Conservation (phyloP, 2,888 invertebrate genomes). For the Incurvaria masculella region DNA sequence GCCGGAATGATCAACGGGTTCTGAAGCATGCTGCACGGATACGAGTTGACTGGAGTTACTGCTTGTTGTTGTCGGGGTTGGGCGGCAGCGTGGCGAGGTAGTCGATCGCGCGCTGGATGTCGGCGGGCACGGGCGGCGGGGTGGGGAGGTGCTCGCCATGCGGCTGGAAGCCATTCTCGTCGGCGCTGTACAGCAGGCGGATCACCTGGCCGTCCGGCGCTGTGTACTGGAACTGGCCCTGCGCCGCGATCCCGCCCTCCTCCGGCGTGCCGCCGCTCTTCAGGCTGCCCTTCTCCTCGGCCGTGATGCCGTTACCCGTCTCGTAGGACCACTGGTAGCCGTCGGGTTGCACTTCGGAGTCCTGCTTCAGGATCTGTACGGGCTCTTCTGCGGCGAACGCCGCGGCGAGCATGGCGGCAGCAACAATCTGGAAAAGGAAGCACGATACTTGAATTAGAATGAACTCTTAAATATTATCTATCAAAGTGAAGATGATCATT, state of each 20-base stretch:
- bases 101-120: conserved; percentile 64
- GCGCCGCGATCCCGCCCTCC: conserved; percentile 53
- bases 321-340: conserved; percentile 63
- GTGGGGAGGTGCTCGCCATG: conserved; percentile 61
- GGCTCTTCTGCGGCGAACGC: conserved; percentile 41
- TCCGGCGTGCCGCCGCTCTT: conserved; percentile 58
- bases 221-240: conserved; percentile 65
- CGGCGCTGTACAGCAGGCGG: conserved; percentile 63
- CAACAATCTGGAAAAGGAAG: conserved; percentile 32
- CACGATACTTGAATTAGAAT: too few relatives aligned
- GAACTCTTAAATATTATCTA: too few relatives aligned
- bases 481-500: too few relatives aligned
- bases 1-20: too few relatives aligned
- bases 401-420: conserved; percentile 33
- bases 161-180: conserved; percentile 70
- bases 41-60: too few relatives aligned
- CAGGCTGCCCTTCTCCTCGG: conserved; percentile 56
- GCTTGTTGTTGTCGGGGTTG: conserved; percentile 21
- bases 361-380: conserved; percentile 55
- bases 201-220: conserved; percentile 62
- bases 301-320: conserved; percentile 64
- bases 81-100: conserved; percentile 63
- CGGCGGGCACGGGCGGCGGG: conserved; percentile 68
- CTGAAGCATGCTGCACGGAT: too few relatives aligned
- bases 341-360: conserved; percentile 57